Evolutionary conservation across 2,888 invertebrate genomes (phyloP), one percentile per base, ranked within the genome.

Genomic region (Hypomecis atomaria): DNA sequence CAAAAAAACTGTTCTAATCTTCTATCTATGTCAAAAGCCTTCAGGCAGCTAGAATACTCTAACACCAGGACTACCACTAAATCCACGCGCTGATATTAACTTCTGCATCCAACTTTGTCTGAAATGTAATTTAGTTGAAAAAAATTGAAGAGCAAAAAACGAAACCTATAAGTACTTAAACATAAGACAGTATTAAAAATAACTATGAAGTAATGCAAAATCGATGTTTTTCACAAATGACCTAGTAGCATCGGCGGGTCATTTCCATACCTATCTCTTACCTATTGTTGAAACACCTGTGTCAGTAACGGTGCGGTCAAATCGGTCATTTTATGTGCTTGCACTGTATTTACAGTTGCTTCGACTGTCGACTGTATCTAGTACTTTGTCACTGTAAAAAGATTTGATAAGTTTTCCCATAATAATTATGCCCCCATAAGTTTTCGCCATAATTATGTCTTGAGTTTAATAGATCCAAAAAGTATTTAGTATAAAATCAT

Each of bases 241-340:
- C 42, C 53, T 49, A 55, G 34, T 40, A 50, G 7, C 8, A 54
- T 6, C 10, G 50, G 10, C 67, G 78, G 76, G 85, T 84, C 84
- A 80, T 83, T 70, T 83, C 78, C 75, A 78, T 77, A 67, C 69
- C 62, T 67, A 63, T 66, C 63, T 67, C 67, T 66, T 67, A 62
- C 67, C 70, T 67, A 74, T 74, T 73, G 72, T 67, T 62, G 45
- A 76, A 84, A 87, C 87, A 89, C 84, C 82, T 87, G 85, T 87
- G 78, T 77, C 47, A 61, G 13, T 58, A n/a, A 64, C 23, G 10
- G 68, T 69, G 72, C 88, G 86, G 88, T 86, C 88, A 71, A 84
- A 87, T 85, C 88, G 88, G 89, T 86, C 88, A 88, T 75, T 78
- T 61, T 68, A 57, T 67, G 58, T 65, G 63, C 56, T 62, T 66